Evolutionary conservation across 1,140 invertebrate species (phyloP).

Genomic region (Drosophila hydei): DNA sequence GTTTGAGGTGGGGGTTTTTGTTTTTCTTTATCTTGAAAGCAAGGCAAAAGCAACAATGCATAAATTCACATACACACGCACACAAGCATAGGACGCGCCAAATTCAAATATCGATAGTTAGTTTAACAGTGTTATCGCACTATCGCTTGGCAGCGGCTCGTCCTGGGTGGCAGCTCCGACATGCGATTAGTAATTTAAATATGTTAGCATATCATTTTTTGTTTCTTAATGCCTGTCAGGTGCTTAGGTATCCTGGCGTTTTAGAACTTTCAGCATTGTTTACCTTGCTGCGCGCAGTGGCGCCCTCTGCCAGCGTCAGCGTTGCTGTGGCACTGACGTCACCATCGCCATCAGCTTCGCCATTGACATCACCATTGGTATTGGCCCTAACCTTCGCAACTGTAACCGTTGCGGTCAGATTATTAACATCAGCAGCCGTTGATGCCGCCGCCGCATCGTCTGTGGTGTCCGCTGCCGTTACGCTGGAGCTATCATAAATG

Average conservation of each 20-base stretch:
- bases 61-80: conserved; percentile 13
- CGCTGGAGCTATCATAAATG: conserved; percentile 57
- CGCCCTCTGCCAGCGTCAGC: conserved; percentile 49
- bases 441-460: conserved; percentile 42
- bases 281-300: conserved; percentile 64
- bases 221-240: background rate
- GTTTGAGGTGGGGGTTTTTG: background rate
- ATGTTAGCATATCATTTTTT: conserved; percentile 5
- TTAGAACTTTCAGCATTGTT: conserved; percentile 20
- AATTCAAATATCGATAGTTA: conserved; percentile 25
- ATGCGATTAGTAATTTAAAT: conserved; percentile 46
- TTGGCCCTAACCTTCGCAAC: conserved; percentile 5
- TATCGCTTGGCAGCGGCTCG: conserved; percentile 8
- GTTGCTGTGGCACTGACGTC: conserved; percentile 65
- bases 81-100: conserved; percentile 17
- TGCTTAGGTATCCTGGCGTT: conserved; percentile 25
- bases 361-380: conserved; percentile 24
- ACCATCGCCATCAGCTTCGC: conserved; percentile 20
- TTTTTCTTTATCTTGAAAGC: background rate
- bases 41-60: conserved; percentile 3
- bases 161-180: conserved; percentile 19
- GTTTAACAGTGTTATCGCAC: background rate
- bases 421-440: background rate
- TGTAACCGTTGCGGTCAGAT: background rate
- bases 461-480: conserved; percentile 51